Percentiles rank a stretch among this genome's conserved stretches.
These are phyloP conservation scores for Callosobruchus maculatus DNA, from an alignment of 2,888 invertebrate species.

Conservation along the genomic window DNA sequence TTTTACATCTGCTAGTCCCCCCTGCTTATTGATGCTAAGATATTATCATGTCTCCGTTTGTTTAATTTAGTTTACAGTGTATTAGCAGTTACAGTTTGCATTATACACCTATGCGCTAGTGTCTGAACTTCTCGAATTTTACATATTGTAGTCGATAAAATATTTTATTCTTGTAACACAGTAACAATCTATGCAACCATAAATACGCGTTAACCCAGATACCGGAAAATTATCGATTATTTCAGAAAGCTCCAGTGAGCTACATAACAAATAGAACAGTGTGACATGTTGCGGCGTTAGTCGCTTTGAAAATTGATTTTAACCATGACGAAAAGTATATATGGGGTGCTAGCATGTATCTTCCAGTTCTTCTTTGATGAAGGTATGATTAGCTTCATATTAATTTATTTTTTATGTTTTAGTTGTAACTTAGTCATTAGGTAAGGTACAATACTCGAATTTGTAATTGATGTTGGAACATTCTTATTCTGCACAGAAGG, in stretches of 20 bases:
- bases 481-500: too few species aligned
- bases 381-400: not conserved
- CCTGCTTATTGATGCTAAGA: too few species aligned
- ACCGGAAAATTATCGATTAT: not conserved
- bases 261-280: not conserved
- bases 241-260: not conserved
- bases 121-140: too few species aligned
- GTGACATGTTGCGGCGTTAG: not conserved
- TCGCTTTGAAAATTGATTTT: not conserved
- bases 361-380: not conserved
- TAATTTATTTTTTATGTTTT: not conserved
- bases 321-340: not conserved
- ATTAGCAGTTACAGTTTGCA: too few species aligned
- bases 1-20: too few species aligned
- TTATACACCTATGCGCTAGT: too few species aligned
- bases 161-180: too few species aligned
- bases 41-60: too few species aligned
- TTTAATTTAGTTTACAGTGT: too few species aligned
- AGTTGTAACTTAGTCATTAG: not conserved
- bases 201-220: not conserved
- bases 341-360: not conserved
- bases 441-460: too few species aligned
- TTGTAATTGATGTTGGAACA: too few species aligned
- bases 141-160: too few species aligned
- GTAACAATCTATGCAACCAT: not conserved